A percentile compares a stretch with the other conserved stretches of the same genome.
Conservation (phyloP, 2,113 vertebrate species). For the Lagopus leucura region DNA sequence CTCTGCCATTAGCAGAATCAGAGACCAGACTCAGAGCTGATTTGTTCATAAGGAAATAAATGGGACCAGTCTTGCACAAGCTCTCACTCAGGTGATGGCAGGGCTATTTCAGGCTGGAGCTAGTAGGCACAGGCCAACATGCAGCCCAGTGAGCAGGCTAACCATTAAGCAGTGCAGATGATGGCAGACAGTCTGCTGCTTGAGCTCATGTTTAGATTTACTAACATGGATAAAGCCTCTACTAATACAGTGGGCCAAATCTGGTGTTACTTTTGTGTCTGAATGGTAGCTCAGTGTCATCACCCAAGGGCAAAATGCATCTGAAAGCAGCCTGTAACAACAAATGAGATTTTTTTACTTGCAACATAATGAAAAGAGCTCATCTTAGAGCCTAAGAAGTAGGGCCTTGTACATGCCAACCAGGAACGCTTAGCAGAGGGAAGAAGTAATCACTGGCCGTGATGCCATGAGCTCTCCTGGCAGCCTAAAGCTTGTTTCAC, state of each 20-base stretch:
- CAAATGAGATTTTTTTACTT: background rate
- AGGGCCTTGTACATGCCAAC: background rate
- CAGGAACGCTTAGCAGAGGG: background rate
- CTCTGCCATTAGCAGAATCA: background rate
- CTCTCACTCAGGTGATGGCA: background rate
- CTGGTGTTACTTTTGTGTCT: background rate
- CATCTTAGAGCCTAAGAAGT: background rate
- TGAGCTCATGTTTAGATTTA: background rate
- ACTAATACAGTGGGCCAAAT: background rate
- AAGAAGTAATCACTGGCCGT: background rate
- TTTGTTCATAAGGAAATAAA: background rate
- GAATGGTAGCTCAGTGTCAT: background rate
- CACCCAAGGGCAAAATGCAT: background rate
- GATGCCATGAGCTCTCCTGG: background rate
- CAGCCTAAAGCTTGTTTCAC: slow-evolving; percentile 11
- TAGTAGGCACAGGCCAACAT: background rate
- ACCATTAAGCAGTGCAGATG: background rate
- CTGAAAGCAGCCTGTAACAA: background rate
- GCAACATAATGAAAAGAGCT: background rate
- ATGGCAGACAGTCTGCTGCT: background rate
- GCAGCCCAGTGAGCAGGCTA: background rate
- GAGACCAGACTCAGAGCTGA: background rate
- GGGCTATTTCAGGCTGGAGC: background rate
- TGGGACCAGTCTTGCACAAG: background rate
- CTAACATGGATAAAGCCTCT: background rate